Evolutionary conservation across 2,888 invertebrate species (phyloP).

Genomic region (Dynastes hyllus): DNA sequence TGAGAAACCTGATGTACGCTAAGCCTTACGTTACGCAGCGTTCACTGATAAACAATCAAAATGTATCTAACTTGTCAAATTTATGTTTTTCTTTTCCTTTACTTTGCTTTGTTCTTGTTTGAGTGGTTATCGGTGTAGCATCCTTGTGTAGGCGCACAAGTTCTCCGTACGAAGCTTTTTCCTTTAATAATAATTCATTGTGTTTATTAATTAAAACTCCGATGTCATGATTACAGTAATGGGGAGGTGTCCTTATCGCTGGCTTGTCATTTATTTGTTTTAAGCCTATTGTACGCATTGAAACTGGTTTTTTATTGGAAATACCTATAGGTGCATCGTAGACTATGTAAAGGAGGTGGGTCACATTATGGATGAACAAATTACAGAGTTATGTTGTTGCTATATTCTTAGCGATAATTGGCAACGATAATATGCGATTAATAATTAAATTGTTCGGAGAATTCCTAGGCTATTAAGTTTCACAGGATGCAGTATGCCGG

Average conservation of each 20-base stretch:
- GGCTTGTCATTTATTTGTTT: constrained; percentile 35
- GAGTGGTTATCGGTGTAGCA: constrained; percentile 22
- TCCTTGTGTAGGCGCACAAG: constrained; percentile 25
- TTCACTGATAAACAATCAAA: constrained; percentile 38
- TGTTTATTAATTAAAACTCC: constrained; percentile 42
- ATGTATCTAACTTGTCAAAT: constrained; percentile 44
- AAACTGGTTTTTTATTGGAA: constrained; percentile 25
- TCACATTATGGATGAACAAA: too few relatives aligned
- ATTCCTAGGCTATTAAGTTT: too few relatives aligned
- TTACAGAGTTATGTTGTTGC: too few relatives aligned
- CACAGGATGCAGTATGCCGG: too few relatives aligned
- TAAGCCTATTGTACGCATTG: constrained; percentile 11
- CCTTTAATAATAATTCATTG: constrained; percentile 22
- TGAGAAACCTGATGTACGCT: constrained; percentile 46
- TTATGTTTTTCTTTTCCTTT: constrained; percentile 16
- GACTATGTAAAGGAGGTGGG: not conserved
- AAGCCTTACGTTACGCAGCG: constrained; percentile 13
- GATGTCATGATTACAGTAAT: constrained; percentile 28
- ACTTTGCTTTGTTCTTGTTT: not conserved
- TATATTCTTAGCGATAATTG: too few relatives aligned
- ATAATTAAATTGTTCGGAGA: too few relatives aligned
- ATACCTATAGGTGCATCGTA: not conserved
- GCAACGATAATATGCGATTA: too few relatives aligned
- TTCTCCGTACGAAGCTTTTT: not conserved
- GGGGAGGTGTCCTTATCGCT: constrained; percentile 25